Evolutionary conservation across 1,140 invertebrate genomes (phyloP).

Genomic region (Ceratosolen solmsi): DNA sequence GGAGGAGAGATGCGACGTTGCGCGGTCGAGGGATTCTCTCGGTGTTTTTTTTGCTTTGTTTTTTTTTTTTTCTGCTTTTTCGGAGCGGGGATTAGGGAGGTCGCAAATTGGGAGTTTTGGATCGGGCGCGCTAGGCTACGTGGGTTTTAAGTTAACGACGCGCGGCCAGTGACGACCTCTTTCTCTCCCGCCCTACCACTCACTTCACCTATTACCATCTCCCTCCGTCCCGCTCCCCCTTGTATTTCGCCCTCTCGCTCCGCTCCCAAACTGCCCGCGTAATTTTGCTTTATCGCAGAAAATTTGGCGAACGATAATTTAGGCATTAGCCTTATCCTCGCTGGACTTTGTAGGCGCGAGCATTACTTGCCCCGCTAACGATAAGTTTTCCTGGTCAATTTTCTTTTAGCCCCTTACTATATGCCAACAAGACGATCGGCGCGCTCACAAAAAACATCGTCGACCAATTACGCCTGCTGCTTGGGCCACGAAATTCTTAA

Average conservation of each 20-base stretch:
- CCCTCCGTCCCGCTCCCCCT: neutral
- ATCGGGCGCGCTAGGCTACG: neutral
- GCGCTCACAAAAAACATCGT: neutral
- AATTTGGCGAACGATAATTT: neutral
- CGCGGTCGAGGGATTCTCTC: neutral
- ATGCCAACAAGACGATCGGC: neutral
- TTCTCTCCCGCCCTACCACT: neutral
- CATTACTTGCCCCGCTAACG: too few relatives aligned
- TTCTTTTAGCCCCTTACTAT: neutral
- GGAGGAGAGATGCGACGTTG: conserved; percentile 16
- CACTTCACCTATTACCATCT: neutral
- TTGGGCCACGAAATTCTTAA: neutral
- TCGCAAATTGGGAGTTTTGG: conserved; percentile 33
- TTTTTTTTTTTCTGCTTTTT: neutral
- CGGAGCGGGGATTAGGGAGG: conserved; percentile 2
- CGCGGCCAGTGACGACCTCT: neutral
- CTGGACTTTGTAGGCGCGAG: neutral
- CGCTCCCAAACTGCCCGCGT: too few relatives aligned
- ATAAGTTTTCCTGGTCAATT: neutral
- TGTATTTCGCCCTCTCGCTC: too few relatives aligned
- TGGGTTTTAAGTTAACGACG: neutral
- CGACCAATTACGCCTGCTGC: neutral
- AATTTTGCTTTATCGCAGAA: neutral
- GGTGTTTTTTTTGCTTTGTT: neutral
- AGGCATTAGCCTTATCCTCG: neutral